A percentile compares a stretch with the other conserved stretches of the same genome.
These are phyloP conservation scores for Pollachius pollachius DNA, from an alignment of 2,113 vertebrate genomes.

Conservation along the genomic window DNA sequence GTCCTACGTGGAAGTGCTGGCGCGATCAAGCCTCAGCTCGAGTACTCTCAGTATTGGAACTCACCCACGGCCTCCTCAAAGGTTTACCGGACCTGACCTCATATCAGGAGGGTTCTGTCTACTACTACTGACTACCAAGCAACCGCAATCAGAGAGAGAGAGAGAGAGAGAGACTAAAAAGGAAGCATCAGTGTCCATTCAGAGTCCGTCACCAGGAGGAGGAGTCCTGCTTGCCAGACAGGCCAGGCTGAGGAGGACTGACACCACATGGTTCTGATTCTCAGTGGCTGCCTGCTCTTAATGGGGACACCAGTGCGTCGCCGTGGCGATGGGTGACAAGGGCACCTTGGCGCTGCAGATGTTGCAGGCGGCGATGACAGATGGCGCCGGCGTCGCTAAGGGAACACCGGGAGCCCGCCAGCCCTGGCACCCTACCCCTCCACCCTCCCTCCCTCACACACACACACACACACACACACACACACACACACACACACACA, in stretches of 20 bases:
- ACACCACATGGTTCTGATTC: slow-evolving; percentile 45
- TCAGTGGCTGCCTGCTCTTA: slow-evolving; percentile 68
- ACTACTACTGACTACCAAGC: too few relatives aligned
- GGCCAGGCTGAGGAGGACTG: slow-evolving; percentile 44
- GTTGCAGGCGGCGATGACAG: slow-evolving; percentile 77
- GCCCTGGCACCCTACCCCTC: slow-evolving; percentile 59
- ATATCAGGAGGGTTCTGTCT: too few relatives aligned
- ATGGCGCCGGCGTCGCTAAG: slow-evolving; percentile 73
- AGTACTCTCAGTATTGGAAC: too few relatives aligned
- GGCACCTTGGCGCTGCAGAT: slow-evolving; percentile 85
- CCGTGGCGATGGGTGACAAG: slow-evolving; percentile 78
- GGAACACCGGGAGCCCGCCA: slow-evolving; percentile 71
- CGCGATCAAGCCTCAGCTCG: too few relatives aligned
- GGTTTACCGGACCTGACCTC: too few relatives aligned
- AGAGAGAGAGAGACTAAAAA: background rate
- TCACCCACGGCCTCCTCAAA: too few relatives aligned
- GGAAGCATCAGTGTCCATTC: too few relatives aligned
- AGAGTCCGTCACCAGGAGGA: slow-evolving; percentile 38
- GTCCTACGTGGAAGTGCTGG: too few relatives aligned
- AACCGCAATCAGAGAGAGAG: background rate
- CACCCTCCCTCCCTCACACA: slow-evolving; percentile 35
- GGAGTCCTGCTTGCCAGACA: slow-evolving; percentile 36
- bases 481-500: slow-evolving; percentile 13
- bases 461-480: slow-evolving; percentile 14
- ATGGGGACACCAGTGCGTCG: slow-evolving; percentile 73